Evolutionary conservation across 2,113 vertebrate species (phyloP), one percentile per base, ranked within the genome.

Genomic region (Cacatua alba): DNA sequence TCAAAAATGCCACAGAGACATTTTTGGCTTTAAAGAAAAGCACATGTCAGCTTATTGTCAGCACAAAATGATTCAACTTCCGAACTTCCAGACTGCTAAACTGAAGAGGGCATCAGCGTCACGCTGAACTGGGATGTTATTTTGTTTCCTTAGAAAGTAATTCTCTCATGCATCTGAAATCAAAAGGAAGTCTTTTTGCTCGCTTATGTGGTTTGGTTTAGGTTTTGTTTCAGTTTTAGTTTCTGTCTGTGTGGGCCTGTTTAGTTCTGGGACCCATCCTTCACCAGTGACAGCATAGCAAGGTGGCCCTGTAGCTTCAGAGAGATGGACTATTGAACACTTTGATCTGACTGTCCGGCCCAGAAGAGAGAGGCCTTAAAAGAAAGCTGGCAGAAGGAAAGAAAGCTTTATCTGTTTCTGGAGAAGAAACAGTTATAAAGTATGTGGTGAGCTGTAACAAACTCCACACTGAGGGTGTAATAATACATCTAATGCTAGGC

Each of bases 121-220:
- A 71, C 72, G 39, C 23, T 67, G 72, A 96, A 81, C 19, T 43
- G 17, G n/a, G 37, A 71, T 63, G 11, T 62, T 90, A 21, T 70
- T 94, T 88, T 83, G 46, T 70, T 92, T 89, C 49, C 35, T 91
- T 90, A 77, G 70, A 94, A 78, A 82, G 46, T 71, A 53, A 85
- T 93, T 90, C 78, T 84, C 88, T 90, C 74, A 15, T 29, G 44
- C 41, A 91, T 92, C 92, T 82, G 70, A 90, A 93, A 81, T 35
- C 43, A 87, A 82, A 89, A 92, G 86, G 86, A 94, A 87, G 52
- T 37, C 15, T 31, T 96, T 90, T 68, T 88, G 82, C 91, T 92
- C 95, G 70, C 48, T 69, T 86, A 41, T 24, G 25, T 48, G 41
- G 7, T 63, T 88, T 83, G 51, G 51, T 67, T 67, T 85, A 49